Percentiles rank a stretch among this genome's conserved stretches.
These are phyloP conservation scores for Phainopepla nitens DNA, from an alignment of 2,113 vertebrate genomes.

Conservation along the genomic window DNA sequence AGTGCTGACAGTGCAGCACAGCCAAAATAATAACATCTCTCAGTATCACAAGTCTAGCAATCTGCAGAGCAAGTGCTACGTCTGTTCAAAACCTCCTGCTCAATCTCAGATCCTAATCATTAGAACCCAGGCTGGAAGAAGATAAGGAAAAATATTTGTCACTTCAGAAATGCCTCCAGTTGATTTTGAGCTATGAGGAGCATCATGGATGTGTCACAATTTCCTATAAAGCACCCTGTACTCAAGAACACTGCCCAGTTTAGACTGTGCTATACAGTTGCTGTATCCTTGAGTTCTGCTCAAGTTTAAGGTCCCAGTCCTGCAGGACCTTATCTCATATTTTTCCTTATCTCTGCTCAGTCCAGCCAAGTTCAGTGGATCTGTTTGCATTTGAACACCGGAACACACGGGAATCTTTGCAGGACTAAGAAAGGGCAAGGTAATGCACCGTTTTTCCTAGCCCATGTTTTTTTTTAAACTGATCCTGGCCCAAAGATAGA, in stretches of 20 bases:
- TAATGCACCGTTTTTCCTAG: neutral
- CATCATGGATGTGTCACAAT: neutral
- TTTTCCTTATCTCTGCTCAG: neutral
- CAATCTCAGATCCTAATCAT: neutral
- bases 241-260: neutral
- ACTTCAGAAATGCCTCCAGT: neutral
- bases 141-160: neutral
- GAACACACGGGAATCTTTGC: neutral
- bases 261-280: neutral
- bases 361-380: neutral
- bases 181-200: neutral
- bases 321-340: neutral
- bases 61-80: neutral
- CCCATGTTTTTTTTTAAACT: neutral
- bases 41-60: neutral
- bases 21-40: neutral
- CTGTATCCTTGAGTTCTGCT: neutral
- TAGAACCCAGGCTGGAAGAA: neutral
- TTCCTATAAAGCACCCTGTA: neutral
- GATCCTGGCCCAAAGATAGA: neutral
- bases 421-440: neutral
- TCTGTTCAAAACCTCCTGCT: neutral
- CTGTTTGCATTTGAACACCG: neutral
- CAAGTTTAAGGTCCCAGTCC: neutral
- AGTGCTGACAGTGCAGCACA: conserved; percentile 8